Base-by-base conservation (phyloP, 1,140 invertebrate genomes). In the Aradophagus sp. region DNA sequence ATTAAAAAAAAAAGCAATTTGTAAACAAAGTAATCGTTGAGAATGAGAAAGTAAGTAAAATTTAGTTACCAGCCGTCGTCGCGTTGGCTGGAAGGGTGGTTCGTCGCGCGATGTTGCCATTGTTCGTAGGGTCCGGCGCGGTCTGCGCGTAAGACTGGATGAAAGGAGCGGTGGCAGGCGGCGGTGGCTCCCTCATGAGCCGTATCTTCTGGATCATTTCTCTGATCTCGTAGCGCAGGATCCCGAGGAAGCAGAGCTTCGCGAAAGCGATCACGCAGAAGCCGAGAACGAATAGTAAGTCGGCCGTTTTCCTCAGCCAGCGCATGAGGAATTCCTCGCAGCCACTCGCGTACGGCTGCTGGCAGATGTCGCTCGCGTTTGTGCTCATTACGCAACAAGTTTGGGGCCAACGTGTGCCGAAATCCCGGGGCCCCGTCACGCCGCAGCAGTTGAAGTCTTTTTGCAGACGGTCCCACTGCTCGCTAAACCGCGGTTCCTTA, bases 141-240 rank as follows among this genome's bases (percentile, higher is more conserved):
- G 73, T 34, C 41, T 81, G 78, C 8, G 77, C 75, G 17, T 80
- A 83, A 4, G 79, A 70, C 19, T 84, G 83, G 4, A 79, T 76
- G 39, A 83, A 80, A 2, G 80, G 73, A 0, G 74, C 68, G 0
- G 74, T 67, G 0, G 80, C 55, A 2, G 83, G 70, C 0, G 82
- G 78, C 12, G 81, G 83, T 13, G 83, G 82, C 39, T 86, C 84
- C 3, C 88, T 85, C 6, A 92, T 75, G 23, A 91, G 73, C 15
- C 87, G 86, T 68, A 96, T 96, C 84, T 96, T 96, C 77, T 95
- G 93, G 73, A 96, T 95, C 94, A 95, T 95, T 79, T 95, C 94
- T 41, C 91, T 88, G 73, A 95, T 94, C 85, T 95, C 93, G 83
- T 93, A 94, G 50, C 91, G 87, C 23, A 96, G 87, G 74, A 96